Evolutionary conservation across 2,113 vertebrate species (phyloP).

Genomic region (Struthidea cinerea): DNA sequence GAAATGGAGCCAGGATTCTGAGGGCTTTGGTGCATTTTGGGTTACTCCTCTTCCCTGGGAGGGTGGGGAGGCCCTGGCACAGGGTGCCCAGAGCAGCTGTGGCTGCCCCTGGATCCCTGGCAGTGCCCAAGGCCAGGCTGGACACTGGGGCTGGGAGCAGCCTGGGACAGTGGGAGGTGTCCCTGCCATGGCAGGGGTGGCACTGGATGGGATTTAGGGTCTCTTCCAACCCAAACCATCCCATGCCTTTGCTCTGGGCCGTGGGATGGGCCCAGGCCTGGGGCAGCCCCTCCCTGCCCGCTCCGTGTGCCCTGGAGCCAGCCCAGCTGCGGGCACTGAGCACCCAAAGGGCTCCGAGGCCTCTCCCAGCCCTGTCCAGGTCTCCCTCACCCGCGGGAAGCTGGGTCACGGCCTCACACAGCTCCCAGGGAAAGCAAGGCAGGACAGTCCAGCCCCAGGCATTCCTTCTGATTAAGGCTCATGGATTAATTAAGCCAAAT

Average conservation of each 20-base stretch:
- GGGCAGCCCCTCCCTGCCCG: neutral
- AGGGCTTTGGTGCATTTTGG: neutral
- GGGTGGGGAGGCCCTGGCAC: neutral
- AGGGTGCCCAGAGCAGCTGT: neutral
- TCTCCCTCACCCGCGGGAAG: rapidly evolving
- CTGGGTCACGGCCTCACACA: rapidly evolving
- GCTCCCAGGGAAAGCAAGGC: neutral
- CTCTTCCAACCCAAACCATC: neutral
- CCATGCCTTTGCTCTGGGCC: neutral
- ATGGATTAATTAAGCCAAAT: neutral
- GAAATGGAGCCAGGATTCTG: neutral
- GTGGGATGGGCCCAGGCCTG: neutral
- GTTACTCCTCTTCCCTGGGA: neutral
- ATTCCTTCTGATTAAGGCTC: neutral
- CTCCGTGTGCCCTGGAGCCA: rapidly evolving
- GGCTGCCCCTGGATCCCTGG: neutral
- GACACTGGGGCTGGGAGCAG: neutral
- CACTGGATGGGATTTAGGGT: rapidly evolving
- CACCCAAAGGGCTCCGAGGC: neutral
- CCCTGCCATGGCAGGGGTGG: neutral
- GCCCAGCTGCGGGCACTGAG: neutral
- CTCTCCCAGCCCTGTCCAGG: neutral
- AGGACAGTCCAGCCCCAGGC: neutral
- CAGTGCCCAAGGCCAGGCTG: neutral
- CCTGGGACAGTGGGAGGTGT: neutral